Conservation (phyloP, 1,140 invertebrate genomes). For the Ericerus pela region DNA sequence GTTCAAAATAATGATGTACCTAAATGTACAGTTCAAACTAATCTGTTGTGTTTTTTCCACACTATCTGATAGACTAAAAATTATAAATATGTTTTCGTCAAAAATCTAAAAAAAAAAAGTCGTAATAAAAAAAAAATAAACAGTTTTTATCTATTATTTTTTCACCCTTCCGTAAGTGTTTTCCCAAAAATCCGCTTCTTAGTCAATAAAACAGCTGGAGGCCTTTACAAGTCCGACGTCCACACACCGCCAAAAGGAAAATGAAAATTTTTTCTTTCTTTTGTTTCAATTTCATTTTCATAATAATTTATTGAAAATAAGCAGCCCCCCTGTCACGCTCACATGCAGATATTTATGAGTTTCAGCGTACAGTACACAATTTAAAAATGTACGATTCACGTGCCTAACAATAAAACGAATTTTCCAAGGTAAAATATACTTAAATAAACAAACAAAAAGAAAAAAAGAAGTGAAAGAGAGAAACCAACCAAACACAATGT, state of each 20-base stretch:
- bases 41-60: too few relatives aligned
- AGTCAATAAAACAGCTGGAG: neutral
- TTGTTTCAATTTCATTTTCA: slow-evolving; percentile 2
- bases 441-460: neutral
- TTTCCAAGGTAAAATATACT: too few relatives aligned
- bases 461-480: neutral
- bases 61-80: too few relatives aligned
- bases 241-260: neutral
- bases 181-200: too few relatives aligned
- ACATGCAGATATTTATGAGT: slow-evolving; percentile 1
- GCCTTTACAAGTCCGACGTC: neutral
- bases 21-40: too few relatives aligned
- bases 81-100: too few relatives aligned
- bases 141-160: too few relatives aligned
- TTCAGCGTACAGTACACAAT: neutral
- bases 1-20: too few relatives aligned
- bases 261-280: neutral
- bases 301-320: neutral
- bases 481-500: neutral
- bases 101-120: too few relatives aligned
- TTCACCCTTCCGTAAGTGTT: too few relatives aligned
- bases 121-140: too few relatives aligned
- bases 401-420: too few relatives aligned
- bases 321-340: neutral
- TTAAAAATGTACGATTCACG: neutral